Evolutionary conservation across 92 coral and sea anemone genomes (phyloP).

Genomic region (Palythoa grandis): DNA sequence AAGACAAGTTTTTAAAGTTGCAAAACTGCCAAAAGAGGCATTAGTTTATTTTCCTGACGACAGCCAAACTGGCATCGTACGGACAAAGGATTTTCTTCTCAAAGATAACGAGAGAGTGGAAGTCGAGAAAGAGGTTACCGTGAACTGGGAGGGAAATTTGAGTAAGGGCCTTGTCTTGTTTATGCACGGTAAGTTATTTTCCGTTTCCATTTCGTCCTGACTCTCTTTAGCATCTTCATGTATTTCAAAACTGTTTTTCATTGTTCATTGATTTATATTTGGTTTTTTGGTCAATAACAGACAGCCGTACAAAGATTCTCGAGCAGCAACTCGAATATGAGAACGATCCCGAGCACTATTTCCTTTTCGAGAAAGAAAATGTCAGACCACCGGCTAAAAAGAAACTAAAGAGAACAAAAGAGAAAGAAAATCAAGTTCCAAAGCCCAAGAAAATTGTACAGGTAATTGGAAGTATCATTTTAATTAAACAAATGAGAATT

Average conservation of each 20-base stretch:
- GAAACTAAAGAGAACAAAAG: background rate
- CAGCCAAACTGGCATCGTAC: background rate
- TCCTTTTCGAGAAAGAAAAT: background rate
- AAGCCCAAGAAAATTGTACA: background rate
- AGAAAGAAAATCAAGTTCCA: background rate
- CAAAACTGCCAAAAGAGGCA: background rate
- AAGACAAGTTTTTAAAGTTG: background rate
- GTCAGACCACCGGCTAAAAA: background rate
- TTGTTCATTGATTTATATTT: background rate
- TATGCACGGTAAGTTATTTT: slow-evolving; percentile 7
- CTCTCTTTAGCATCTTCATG: background rate
- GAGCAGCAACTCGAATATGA: background rate
- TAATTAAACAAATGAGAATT: background rate
- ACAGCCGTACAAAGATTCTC: background rate
- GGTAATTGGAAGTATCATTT: background rate
- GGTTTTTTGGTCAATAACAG: background rate
- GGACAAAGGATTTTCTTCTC: background rate
- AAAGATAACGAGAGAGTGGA: background rate
- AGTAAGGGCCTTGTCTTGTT: background rate
- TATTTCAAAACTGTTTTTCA: background rate
- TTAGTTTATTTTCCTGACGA: background rate
- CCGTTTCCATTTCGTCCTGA: background rate
- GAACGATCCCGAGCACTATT: background rate
- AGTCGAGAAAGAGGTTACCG: background rate
- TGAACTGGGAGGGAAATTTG: background rate